Percentiles rank a stretch among this genome's conserved stretches.
These are phyloP conservation scores for Caenorhabditis angaria DNA, from an alignment of 2,888 invertebrate species.

Conservation along the genomic window DNA sequence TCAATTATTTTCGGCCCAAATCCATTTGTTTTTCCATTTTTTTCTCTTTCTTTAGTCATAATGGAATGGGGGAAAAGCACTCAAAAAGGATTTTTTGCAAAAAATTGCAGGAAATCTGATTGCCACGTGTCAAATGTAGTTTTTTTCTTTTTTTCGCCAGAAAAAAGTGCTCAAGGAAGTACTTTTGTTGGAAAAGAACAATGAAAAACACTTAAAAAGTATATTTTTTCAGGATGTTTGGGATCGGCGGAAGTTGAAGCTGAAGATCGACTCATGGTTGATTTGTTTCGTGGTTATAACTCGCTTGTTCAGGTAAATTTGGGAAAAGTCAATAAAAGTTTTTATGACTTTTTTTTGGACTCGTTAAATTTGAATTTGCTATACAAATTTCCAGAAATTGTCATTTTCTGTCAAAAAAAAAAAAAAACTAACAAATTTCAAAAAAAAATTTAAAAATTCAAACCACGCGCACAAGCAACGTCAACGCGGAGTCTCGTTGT, in stretches of 20 bases:
- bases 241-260: constrained; percentile 62
- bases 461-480: no score
- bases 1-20: constrained; percentile 18
- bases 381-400: no score
- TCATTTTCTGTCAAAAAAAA: no score
- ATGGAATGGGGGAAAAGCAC: no score
- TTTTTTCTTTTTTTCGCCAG: not conserved
- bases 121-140: not conserved
- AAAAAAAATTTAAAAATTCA: no score
- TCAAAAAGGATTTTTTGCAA: no score
- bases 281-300: constrained; percentile 75
- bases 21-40: constrained; percentile 36
- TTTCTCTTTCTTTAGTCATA: constrained; percentile 25
- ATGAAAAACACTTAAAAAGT: not conserved
- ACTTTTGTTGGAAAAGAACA: not conserved
- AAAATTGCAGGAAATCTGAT: no score
- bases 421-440: no score
- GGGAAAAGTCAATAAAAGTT: no score
- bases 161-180: not conserved
- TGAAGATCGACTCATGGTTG: constrained; percentile 74
- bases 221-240: not conserved
- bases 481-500: no score
- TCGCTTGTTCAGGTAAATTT: constrained; percentile 68
- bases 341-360: no score
- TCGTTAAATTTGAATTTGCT: no score